Base-by-base conservation (phyloP, 2,888 invertebrate species). In the Myathropa florea region DNA sequence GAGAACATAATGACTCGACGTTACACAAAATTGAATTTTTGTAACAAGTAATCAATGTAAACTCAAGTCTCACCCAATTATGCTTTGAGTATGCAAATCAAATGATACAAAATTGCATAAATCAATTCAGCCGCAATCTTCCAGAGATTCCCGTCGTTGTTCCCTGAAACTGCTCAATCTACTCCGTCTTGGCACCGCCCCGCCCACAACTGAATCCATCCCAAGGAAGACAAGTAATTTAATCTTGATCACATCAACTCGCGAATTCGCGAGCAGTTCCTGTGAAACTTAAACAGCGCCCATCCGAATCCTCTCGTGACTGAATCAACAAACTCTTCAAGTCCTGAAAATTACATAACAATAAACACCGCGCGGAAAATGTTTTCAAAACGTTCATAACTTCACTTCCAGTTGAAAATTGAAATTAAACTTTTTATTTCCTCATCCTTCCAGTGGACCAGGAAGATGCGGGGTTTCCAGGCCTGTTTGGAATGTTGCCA, bases 371-470 rank as follows among this genome's bases (percentile, higher is more conserved):
- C 67, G 64, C 59, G 67, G 46, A 46, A 57, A 86, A 55, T 79
- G 60, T 86, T 65, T 26, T 46, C 28, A 68, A 70, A 55, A 53
- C 53, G 68, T 75, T 75, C 77, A 78, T 78, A 78, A 83, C 61
- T 78, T 75, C 26, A 73, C 61, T 63, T 75, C 53, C 73, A 71
- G 65, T 46, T 65, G 77, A 65, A 82, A 78, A 83, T 83, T 78
- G 73, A 83, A 83, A 86, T 79, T 75, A 71, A 78, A 75, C 55
- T 83, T 83, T 75, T 86, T 86, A 67, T 75, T 79, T 73, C 46
- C 57, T 72, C 77, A 77, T 77, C 82, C 70, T 75, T 85, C 73
- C 77, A 81, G 24, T 65, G 73, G 61, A 2, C 57, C 4, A 55
- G 18, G 6, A 6, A 18, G 46, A 0, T 46, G 46, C 46, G 6